Percentiles rank a stretch among this genome's conserved stretches.
Evolutionary conservation across 2,797 vertebrate genomes (phyloP).

Genomic region (Buphagus erythrorhynchus): DNA sequence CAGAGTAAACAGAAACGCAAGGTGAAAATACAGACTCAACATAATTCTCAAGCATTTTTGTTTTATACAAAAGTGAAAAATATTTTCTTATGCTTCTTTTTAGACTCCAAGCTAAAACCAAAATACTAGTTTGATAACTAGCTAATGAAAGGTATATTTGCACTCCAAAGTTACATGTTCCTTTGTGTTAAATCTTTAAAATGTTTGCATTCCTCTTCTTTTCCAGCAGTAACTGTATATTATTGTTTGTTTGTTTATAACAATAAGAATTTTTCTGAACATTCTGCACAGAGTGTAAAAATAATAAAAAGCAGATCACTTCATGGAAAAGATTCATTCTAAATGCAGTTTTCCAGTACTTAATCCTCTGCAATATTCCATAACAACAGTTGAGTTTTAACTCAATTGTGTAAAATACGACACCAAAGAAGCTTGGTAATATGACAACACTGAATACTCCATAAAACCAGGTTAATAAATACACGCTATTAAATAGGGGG

Average conservation of each 20-base stretch:
- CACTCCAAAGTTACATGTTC: neutral
- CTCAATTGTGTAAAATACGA: neutral
- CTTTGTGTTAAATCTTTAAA: neutral
- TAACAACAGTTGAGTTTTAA: neutral
- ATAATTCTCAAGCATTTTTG: neutral
- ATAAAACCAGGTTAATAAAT: neutral
- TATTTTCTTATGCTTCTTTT: neutral
- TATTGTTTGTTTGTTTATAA: neutral
- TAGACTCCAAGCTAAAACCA: neutral
- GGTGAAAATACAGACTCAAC: neutral
- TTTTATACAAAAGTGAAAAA: neutral
- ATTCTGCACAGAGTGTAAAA: neutral
- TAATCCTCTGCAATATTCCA: neutral
- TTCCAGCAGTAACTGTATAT: neutral
- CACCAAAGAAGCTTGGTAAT: neutral
- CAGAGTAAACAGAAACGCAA: neutral
- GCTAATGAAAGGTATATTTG: neutral
- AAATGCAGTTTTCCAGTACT: neutral
- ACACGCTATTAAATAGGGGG: accelerated
- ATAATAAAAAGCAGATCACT: neutral
- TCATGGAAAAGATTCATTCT: neutral
- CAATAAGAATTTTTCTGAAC: neutral
- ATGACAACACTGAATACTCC: neutral
- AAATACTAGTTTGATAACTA: neutral
- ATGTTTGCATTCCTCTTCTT: accelerated